Evolutionary conservation across 2,888 invertebrate genomes (phyloP).

Genomic region (Agonum fuliginosum): DNA sequence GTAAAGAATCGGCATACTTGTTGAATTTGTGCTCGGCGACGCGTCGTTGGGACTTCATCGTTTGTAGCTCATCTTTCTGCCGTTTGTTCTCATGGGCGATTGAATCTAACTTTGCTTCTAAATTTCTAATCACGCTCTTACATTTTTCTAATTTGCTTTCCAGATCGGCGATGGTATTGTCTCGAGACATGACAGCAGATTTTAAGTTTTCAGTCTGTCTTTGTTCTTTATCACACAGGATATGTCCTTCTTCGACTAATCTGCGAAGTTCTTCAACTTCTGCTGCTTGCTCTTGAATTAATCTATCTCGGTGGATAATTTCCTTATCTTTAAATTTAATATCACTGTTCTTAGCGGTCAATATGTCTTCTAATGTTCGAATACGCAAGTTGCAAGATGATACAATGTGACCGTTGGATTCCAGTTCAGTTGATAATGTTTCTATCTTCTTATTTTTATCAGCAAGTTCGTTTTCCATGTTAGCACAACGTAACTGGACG

Average conservation of each 20-base stretch:
- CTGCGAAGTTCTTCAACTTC: constrained; percentile 65
- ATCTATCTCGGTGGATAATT: constrained; percentile 55
- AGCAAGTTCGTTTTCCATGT: constrained; percentile 68
- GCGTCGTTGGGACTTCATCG: constrained; percentile 48
- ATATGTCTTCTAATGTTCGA: constrained; percentile 65
- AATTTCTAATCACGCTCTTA: constrained; percentile 66
- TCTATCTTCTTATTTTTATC: constrained; percentile 67
- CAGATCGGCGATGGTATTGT: constrained; percentile 72
- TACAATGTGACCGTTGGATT: constrained; percentile 61
- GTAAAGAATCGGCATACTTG: neutral
- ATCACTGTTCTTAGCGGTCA: constrained; percentile 65
- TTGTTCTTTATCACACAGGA: constrained; percentile 71
- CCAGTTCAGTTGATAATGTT: constrained; percentile 64
- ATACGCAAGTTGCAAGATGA: constrained; percentile 60
- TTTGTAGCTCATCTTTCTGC: constrained; percentile 60
- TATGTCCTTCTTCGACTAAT: constrained; percentile 64
- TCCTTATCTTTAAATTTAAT: constrained; percentile 63
- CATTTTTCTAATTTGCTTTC: constrained; percentile 71
- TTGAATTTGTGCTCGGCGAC: neutral
- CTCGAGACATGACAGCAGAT: constrained; percentile 70
- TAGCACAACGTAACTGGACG: constrained; percentile 57
- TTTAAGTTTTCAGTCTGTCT: constrained; percentile 73
- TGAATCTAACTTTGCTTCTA: constrained; percentile 68
- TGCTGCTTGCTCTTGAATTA: constrained; percentile 61
- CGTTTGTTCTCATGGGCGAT: constrained; percentile 58